Percentiles rank a stretch among this genome's conserved stretches.
These are phyloP conservation scores for Pagetopsis macropterus DNA, from an alignment of 2,797 vertebrate species.

Conservation along the genomic window DNA sequence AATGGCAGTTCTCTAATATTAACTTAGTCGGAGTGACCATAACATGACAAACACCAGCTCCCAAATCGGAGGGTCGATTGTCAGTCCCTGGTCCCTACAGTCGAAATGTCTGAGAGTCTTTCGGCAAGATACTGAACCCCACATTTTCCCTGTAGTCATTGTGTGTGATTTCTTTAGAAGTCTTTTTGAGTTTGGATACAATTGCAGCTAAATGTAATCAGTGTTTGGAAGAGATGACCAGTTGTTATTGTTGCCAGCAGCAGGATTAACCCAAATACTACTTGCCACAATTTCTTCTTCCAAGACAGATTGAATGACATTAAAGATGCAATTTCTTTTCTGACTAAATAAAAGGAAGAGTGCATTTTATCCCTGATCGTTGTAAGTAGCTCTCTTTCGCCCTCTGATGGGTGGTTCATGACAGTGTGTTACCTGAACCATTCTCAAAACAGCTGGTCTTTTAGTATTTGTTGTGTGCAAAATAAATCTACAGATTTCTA, in stretches of 20 bases:
- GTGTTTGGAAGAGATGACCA: slow-evolving; percentile 3
- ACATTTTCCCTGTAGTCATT: too few species aligned
- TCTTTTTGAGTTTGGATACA: too few species aligned
- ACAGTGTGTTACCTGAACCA: neutral
- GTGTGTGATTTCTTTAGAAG: too few species aligned
- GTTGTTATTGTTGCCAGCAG: neutral
- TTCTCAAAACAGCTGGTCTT: neutral
- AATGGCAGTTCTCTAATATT: neutral
- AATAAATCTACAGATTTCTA: neutral
- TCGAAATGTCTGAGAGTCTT: too few species aligned
- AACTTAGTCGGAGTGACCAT: neutral
- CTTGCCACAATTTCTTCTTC: neutral
- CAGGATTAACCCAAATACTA: neutral
- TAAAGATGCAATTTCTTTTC: neutral
- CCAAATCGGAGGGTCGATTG: too few species aligned
- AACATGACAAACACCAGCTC: neutral
- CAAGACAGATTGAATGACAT: neutral
- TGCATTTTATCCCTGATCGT: neutral
- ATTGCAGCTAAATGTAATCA: too few species aligned
- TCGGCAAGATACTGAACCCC: too few species aligned
- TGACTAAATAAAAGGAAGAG: neutral
- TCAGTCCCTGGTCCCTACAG: too few species aligned
- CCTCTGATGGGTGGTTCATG: slow-evolving; percentile 46
- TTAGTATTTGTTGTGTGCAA: neutral
- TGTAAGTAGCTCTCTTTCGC: slow-evolving; percentile 24